Conservation (phyloP, 2,888 invertebrate species). For the Erebia palarica region DNA sequence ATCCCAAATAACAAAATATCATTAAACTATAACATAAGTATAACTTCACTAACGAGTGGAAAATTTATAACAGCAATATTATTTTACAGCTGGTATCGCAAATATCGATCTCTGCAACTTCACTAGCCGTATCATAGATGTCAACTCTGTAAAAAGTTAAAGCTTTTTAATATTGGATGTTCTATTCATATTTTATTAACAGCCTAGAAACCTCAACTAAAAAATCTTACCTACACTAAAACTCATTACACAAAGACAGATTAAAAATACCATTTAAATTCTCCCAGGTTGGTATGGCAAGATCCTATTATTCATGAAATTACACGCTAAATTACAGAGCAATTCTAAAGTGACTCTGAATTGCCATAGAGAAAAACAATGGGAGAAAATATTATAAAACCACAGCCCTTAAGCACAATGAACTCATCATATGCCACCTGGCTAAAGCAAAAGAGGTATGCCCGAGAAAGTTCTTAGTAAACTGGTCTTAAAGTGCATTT, state of each 20-base stretch:
- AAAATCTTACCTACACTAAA: background rate
- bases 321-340: conserved; percentile 22
- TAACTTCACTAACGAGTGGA: too few species aligned
- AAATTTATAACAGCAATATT: too few species aligned
- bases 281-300: conserved; percentile 15
- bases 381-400: conserved; percentile 30
- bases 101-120: too few species aligned
- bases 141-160: too few species aligned
- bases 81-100: too few species aligned
- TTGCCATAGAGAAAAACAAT: conserved; percentile 32
- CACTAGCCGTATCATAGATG: background rate
- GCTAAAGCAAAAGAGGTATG: conserved; percentile 27
- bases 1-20: too few species aligned
- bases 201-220: background rate
- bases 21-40: too few species aligned
- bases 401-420: conserved; percentile 24
- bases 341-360: conserved; percentile 26
- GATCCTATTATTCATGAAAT: conserved; percentile 27
- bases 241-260: conserved; percentile 1
- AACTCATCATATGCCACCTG: conserved; percentile 35
- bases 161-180: too few species aligned
- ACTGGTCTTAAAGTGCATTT: conserved; percentile 60
- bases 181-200: background rate
- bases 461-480: conserved; percentile 52
- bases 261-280: conserved; percentile 12